Evolutionary conservation across 2,797 vertebrate species (phyloP), one percentile per base, ranked within the genome.

Genomic region (Crypturellus tataupa): DNA sequence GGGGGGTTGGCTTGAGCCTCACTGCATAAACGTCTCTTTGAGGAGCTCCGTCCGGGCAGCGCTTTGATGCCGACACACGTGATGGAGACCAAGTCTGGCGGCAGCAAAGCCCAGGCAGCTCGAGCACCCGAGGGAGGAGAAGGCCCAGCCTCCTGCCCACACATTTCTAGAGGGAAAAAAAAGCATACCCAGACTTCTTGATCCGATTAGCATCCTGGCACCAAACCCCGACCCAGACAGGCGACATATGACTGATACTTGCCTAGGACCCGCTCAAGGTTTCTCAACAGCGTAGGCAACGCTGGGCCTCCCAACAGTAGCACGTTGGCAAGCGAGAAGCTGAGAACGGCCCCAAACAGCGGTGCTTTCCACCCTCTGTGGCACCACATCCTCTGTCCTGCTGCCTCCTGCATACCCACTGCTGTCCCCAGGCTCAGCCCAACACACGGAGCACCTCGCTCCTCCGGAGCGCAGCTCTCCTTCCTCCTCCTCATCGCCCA

Each of bases 141-240:
- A 91, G 82, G 84, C 67, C 77, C 82, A 84, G 75, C 51, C 58
- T 46, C 87, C 92, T 85, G 81, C 87, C 95, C 89, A 93, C 94
- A 94, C 49, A 70, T 16, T 80, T 77, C 73, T 80, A 65, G 18
- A 83, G 83, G 77, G 86, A 91, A 94, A 80, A 91, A 94, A 92
- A 90, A 85, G 44, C 53, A 67, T 46, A 93, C 77, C 78, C 85
- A 94, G 73, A 94, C 93, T 31, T 89, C 85, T 85, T 95, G 93
- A 96, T 93, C 95, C 46, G 58, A 91, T 94, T 94, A 96, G 78
- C 80, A 94, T 62, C 81, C 91, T 94, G 89, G 90, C 95, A 96
- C 55, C 91, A 91, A 80, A 91, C 68, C 37, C 87, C 90, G 71
- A 65, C 77, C 68, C 91, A 97, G 94, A 94, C 83, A 80, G 82